These are phyloP conservation scores for Hippocampus guttulatus DNA, from an alignment of 2,113 vertebrate genomes.

Conservation along the genomic window DNA sequence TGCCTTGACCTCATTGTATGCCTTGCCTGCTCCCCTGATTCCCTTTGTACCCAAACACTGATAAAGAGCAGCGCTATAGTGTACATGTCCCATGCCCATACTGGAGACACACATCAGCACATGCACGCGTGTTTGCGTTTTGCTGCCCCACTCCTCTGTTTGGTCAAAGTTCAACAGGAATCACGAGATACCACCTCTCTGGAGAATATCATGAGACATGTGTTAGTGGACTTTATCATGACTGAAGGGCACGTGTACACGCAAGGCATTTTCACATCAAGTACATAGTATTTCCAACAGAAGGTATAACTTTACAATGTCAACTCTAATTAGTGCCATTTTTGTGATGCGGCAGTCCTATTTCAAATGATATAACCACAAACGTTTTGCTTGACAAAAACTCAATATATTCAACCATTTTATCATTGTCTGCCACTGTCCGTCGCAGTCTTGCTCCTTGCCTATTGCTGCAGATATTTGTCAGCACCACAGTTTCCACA, in stretches of 20 bases:
- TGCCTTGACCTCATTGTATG: too few relatives aligned
- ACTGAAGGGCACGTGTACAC: conserved; percentile 16
- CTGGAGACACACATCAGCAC: not conserved
- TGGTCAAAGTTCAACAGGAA: conserved; percentile 50
- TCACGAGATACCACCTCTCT: conserved; percentile 44
- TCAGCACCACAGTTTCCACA: not conserved
- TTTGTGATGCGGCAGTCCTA: not conserved
- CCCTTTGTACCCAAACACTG: conserved; percentile 48
- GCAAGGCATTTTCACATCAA: conserved; percentile 16
- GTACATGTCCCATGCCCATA: not conserved
- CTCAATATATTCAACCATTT: not conserved
- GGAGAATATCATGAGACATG: conserved; percentile 43
- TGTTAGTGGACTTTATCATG: conserved; percentile 51
- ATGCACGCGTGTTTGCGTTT: conserved; percentile 27
- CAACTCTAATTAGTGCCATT: not conserved
- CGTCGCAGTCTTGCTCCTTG: not conserved
- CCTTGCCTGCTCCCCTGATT: not conserved
- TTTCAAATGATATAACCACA: not conserved
- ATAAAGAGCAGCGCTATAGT: conserved; percentile 20
- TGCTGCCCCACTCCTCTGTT: conserved; percentile 12
- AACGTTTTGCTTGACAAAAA: not conserved
- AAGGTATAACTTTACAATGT: not conserved
- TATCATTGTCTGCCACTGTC: not conserved
- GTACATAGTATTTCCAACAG: conserved; percentile 1
- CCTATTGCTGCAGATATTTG: not conserved